Evolutionary conservation across 2,113 vertebrate genomes (phyloP), one percentile per base, ranked within the genome.

Genomic region (Platichthys stellatus): DNA sequence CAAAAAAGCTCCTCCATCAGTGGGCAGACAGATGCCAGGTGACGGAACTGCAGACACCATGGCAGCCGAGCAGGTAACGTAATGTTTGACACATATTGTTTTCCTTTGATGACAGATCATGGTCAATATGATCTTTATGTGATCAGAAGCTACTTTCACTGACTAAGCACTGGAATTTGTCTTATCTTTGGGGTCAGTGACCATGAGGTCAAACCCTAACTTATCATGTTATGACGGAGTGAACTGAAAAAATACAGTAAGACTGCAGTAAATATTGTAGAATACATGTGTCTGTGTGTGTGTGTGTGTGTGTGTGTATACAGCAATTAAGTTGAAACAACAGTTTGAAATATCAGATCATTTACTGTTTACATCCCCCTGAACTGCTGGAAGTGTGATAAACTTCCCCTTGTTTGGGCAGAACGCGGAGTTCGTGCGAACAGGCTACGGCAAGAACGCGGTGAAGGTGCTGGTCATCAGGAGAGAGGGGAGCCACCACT

Each of bases 381-480:
- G 62, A 43, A 3, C 12, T 35, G 21, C 21, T 23, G 1, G 23
- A 23, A 23, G 23, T 54, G 20, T 54, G 51, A 14, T 7, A n/a
- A 5, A 14, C 11, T 54, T 5, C 10, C 20, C 31, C 6, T 31
- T 60, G 11, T 40, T 51, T 86, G 26, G 84, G 59, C 87, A 98
- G 97, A 92, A 96, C 38, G 82, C 97, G 73, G 95, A 97, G 90
- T 96, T 98, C 87, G 97, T 97, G 72, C 93, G 72, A 68, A 98
- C 97, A 0, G 96, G 96, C 68, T 99, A 99, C 69, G 97, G 98
- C 31, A 99, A 98, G 86, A 97, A 99, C 45, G 76, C 86, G 0
- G 95, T 99, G 63, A 98, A 96, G 86, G 92, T 99, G 74, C 91
- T 99, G 73, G 91, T 93, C 26, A 94, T 98, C 82, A 93, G 87